A percentile compares a stretch with the other conserved stretches of the same genome.
These are phyloP conservation scores for Cordylochernes scorpioides DNA, from an alignment of 2,888 invertebrate genomes.

Conservation along the genomic window DNA sequence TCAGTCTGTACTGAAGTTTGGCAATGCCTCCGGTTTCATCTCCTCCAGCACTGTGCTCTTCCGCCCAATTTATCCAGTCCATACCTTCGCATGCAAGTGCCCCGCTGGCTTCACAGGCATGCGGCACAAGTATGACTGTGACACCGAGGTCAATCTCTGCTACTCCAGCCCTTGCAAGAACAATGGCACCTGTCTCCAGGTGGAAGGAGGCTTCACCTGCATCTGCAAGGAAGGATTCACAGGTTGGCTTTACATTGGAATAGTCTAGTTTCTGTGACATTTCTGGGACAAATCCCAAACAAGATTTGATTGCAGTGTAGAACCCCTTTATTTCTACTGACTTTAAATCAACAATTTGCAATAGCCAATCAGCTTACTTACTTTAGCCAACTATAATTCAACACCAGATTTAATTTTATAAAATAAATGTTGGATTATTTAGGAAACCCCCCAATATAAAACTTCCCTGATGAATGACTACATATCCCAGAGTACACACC, in stretches of 20 bases:
- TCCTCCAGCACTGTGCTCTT: constrained; percentile 67
- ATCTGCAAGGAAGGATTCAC: constrained; percentile 48
- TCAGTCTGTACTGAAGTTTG: constrained; percentile 57
- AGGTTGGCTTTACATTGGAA: constrained; percentile 29
- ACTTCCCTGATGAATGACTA: too few species aligned
- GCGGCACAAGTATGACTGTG: constrained; percentile 66
- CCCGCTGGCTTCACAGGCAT: constrained; percentile 73
- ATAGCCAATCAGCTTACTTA: too few species aligned
- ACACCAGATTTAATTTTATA: too few species aligned
- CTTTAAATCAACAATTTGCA: too few species aligned
- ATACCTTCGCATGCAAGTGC: constrained; percentile 72
- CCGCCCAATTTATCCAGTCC: constrained; percentile 75
- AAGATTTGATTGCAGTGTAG: too few species aligned
- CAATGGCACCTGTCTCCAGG: constrained; percentile 53
- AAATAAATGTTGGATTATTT: too few species aligned
- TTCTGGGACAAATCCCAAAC: too few species aligned
- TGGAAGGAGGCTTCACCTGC: constrained; percentile 76
- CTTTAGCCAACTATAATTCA: too few species aligned
- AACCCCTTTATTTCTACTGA: too few species aligned
- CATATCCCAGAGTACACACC: too few species aligned
- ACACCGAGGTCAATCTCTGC: constrained; percentile 82
- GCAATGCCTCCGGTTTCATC: constrained; percentile 57
- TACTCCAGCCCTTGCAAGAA: constrained; percentile 79
- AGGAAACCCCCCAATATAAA: too few species aligned
- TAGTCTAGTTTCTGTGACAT: too few species aligned